Base-by-base conservation (phyloP, 2,888 invertebrate species). In the Petrolisthes manimaculis region DNA sequence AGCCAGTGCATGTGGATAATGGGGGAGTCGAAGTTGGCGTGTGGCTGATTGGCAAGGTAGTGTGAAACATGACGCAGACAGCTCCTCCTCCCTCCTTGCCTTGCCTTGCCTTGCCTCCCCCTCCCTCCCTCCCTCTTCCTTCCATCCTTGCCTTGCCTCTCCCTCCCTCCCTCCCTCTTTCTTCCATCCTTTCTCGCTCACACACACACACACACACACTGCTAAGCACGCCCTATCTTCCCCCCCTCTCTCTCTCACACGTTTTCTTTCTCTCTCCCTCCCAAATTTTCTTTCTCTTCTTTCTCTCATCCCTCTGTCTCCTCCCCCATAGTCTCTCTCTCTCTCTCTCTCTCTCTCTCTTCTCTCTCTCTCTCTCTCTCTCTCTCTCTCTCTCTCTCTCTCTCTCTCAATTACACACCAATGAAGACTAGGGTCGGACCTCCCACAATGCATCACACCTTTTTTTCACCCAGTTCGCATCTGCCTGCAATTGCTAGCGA, bases 41-140 rank as follows among this genome's bases (percentile, higher is more conserved):
- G 86, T 71, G 75, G 86, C 18, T 86, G 86, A 86, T 86, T 86
- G 86, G 81, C 81, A 71, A 75, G 74, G 14, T 5, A 54, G 86
- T 56, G 74, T 86, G 86, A 86, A 81, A 71, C 81, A 79, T 86
- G 81, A 81, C 81, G 14, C 77, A 4, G 55, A n/a, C 61, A 77
- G 14, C 14, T 37, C 37, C 37, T 37, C 37, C 37, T 24, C 14
- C 77, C 77, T 14, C 51, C 21, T 14, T 21, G 14, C 37, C 51
- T 24, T 77, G n/a, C 69, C 69, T 69, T 2, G 14, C n/a, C 69
- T n/a, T 69, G 14, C 69, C n/a, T 14, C 78, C 51, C 78, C 24
- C 37, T 14, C 24, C 5, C 14, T 51, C 75, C 51, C n/a, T 6
- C 24, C 24, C 79, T 54, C 24, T 54, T 54, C 18, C 54, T 79